Conservation (phyloP, 2,113 vertebrate species). For the Apodemus speciosus region DNA sequence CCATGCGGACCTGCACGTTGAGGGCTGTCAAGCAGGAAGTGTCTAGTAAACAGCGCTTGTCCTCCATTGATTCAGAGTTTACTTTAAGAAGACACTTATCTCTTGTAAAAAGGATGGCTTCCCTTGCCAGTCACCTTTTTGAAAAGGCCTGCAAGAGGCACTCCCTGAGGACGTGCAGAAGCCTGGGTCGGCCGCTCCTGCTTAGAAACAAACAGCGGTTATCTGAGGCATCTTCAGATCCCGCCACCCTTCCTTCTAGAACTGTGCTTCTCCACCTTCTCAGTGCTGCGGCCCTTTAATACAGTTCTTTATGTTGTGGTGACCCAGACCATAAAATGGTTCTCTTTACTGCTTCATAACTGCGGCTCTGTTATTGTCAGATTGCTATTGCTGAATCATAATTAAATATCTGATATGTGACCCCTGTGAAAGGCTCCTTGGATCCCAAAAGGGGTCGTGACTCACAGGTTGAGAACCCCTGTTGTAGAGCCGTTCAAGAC, state of each 20-base stretch:
- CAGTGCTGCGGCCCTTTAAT: not conserved
- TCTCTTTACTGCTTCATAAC: not conserved
- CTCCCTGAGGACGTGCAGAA: constrained; percentile 81
- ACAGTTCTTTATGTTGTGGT: not conserved
- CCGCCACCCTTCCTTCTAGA: constrained; percentile 77
- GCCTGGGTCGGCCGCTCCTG: constrained; percentile 50
- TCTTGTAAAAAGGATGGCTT: constrained; percentile 80
- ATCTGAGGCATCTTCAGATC: constrained; percentile 25
- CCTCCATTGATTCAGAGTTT: constrained; percentile 78
- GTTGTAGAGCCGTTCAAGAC: constrained; percentile 18
- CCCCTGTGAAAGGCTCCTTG: not conserved
- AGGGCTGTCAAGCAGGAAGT: constrained; percentile 75
- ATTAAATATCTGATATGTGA: not conserved
- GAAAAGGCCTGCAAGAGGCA: constrained; percentile 76
- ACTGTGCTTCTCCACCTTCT: constrained; percentile 18
- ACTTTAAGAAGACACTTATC: constrained; percentile 84
- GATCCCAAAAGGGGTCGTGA: not conserved
- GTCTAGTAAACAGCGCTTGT: constrained; percentile 78
- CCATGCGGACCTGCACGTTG: constrained; percentile 72
- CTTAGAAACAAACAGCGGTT: constrained; percentile 74
- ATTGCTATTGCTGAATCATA: no score
- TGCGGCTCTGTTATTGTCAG: no score
- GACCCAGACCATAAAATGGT: not conserved
- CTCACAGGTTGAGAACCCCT: constrained; percentile 34
- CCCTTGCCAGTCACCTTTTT: constrained; percentile 83